A percentile compares a stretch with the other conserved stretches of the same genome.
Conservation (phyloP, 1,140 invertebrate species). For the Tyrophagus putrescentiae region DNA sequence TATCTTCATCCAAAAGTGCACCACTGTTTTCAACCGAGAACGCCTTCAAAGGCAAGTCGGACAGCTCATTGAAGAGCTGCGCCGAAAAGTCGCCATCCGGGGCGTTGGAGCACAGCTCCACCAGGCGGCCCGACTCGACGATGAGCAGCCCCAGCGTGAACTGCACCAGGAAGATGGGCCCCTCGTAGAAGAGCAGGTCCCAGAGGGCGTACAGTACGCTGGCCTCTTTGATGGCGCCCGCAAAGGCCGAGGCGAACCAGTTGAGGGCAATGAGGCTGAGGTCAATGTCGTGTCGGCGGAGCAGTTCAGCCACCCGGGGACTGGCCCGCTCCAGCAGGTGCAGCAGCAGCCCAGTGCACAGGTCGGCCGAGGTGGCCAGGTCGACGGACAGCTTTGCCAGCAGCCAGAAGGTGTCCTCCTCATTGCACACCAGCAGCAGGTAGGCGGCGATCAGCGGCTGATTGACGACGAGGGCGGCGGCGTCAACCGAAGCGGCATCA, state of each 20-base stretch:
- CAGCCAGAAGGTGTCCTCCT: conserved; percentile 98
- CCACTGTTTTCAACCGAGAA: conserved; percentile 50
- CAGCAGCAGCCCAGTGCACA: neutral
- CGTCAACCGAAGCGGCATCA: neutral
- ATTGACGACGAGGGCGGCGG: neutral
- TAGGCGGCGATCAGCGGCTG: conserved; percentile 63
- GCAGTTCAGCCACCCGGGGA: conserved; percentile 68
- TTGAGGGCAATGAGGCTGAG: conserved; percentile 68
- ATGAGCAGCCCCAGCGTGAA: conserved; percentile 86
- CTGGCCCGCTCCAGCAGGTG: conserved; percentile 59
- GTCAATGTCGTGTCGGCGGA: conserved; percentile 71
- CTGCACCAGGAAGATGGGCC: conserved; percentile 90
- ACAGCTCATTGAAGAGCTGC: conserved; percentile 89
- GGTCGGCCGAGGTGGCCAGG: conserved; percentile 36
- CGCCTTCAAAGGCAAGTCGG: conserved; percentile 82
- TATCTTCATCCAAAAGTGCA: conserved; percentile 10
- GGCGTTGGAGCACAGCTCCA: conserved; percentile 81
- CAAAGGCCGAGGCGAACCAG: conserved; percentile 96
- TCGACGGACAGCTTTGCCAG: conserved; percentile 97
- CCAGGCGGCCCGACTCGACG: conserved; percentile 45
- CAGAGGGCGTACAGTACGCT: conserved; percentile 85
- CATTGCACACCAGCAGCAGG: conserved; percentile 81
- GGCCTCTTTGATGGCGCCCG: conserved; percentile 84
- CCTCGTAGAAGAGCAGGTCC: conserved; percentile 87
- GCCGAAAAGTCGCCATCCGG: conserved; percentile 90